phyloP scores from a whole-genome alignment of 2,797 vertebrate species.

The Phalloptychus januarius region DNA sequence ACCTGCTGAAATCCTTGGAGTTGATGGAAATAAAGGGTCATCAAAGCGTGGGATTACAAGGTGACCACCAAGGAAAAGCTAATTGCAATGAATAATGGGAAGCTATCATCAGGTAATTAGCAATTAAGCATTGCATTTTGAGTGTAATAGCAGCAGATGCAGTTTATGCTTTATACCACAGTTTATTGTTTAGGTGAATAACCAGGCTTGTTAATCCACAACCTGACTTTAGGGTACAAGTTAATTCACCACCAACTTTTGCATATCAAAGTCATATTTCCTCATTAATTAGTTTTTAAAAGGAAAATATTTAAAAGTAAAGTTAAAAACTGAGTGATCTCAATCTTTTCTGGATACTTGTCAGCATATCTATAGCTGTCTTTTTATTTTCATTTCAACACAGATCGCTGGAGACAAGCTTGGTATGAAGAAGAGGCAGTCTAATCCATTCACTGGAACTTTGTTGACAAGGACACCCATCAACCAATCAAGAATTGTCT shows the following conservation, averaged over 20 bases:
- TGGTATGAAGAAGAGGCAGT: not conserved
- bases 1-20: slow-evolving; percentile 83
- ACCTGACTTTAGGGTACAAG: slow-evolving; percentile 47
- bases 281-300: slow-evolving; percentile 37
- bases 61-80: slow-evolving; percentile 80
- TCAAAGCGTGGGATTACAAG: slow-evolving; percentile 79
- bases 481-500: not conserved
- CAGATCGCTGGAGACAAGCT: not conserved
- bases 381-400: not conserved
- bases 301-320: slow-evolving; percentile 37
- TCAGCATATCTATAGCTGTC: not conserved
- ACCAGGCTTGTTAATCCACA: slow-evolving; percentile 52
- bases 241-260: slow-evolving; percentile 54
- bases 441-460: slow-evolving; percentile 1
- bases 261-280: slow-evolving; percentile 62
- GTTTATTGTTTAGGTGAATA: slow-evolving; percentile 58
- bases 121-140: slow-evolving; percentile 71
- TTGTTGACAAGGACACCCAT: not conserved
- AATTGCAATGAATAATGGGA: slow-evolving; percentile 79
- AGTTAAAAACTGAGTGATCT: slow-evolving; percentile 22
- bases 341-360: not conserved
- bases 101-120: slow-evolving; percentile 75
- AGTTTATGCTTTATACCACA: slow-evolving; percentile 44
- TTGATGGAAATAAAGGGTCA: slow-evolving; percentile 80
- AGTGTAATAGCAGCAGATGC: slow-evolving; percentile 62